Evolutionary conservation across 2,113 vertebrate genomes (phyloP).

Genomic region (Emydura subglobosa): DNA sequence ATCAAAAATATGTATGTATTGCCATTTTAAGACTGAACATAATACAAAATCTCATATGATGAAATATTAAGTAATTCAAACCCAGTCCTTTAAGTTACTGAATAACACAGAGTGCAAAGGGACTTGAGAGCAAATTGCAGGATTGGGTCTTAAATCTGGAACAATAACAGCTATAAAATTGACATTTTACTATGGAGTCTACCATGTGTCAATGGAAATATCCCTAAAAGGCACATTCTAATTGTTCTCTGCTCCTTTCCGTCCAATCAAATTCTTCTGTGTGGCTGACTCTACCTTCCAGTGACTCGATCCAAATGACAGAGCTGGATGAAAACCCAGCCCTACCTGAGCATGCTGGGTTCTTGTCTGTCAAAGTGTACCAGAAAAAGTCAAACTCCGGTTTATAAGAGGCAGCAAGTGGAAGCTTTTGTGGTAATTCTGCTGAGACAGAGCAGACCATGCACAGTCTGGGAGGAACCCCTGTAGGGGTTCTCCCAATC

Average conservation of each 20-base stretch:
- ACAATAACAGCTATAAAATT: background rate
- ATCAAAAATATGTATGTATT: background rate
- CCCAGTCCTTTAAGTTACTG: background rate
- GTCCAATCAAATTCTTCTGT: background rate
- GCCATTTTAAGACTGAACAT: background rate
- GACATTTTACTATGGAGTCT: background rate
- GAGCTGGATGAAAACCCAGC: background rate
- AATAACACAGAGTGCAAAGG: background rate
- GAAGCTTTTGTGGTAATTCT: slow-evolving; percentile 60
- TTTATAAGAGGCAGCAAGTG: slow-evolving; percentile 52
- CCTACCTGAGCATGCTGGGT: background rate
- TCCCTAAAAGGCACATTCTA: background rate
- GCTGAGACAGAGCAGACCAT: slow-evolving; percentile 6
- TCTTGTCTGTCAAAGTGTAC: background rate
- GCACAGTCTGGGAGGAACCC: slow-evolving; percentile 24
- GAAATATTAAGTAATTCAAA: background rate
- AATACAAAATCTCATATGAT: background rate
- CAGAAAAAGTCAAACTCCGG: background rate
- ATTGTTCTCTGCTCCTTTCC: rapidly evolving
- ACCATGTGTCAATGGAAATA: background rate
- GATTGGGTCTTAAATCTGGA: background rate
- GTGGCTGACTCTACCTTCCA: background rate
- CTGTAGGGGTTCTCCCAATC: background rate
- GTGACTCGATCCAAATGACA: background rate
- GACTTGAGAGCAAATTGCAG: background rate